Evolutionary conservation across 1,140 invertebrate species (phyloP), one percentile per base, ranked within the genome.

Genomic region (Sitophilus oryzae): DNA sequence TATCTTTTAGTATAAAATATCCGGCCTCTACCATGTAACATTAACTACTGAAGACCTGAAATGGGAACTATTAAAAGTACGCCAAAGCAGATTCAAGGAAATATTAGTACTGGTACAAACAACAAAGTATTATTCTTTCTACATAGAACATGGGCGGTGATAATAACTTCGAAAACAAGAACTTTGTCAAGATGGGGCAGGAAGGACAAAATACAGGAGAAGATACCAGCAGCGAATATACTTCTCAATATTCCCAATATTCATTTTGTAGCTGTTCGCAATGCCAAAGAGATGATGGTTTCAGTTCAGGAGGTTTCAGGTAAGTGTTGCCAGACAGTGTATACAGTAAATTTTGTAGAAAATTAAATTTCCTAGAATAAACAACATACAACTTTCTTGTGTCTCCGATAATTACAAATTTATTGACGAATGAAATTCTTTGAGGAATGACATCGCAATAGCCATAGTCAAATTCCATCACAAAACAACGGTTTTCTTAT

Each of bases 211-310:
- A n/a, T 30, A 11, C n/a, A n/a, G 40, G 37, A 14, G 51, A 50
- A 23, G 63, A 65, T 20, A 50, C 37, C 6, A 48, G 48, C 9
- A 69, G 60, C 30, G 63, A 66, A 16, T 65, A 48, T 34, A 60
- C 54, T 6, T 66, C 66, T 1, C 61, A 66, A 47, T 66, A 58
- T 54, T 62, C 64, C 10, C 62, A 64, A 30, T 68, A 65, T 58
- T 67, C 67, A 19, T 62, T 62, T 44, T 69, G 67, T 38, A 68
- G 66, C 42, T 69, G 67, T 56, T 59, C 64, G 11, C 61, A 68
- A 41, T 69, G 67, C 47, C 59, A 64, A 41, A 59, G 52, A 35
- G 51, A 66, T 21, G 66, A 69, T 53, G 65, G 57, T 3, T 62
- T 68, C 47, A 66, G 63, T 38, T 64, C 62, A 18, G 62, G 44